Evolutionary conservation across 1,140 invertebrate species (phyloP).

Genomic region (Apolygus lucorum): DNA sequence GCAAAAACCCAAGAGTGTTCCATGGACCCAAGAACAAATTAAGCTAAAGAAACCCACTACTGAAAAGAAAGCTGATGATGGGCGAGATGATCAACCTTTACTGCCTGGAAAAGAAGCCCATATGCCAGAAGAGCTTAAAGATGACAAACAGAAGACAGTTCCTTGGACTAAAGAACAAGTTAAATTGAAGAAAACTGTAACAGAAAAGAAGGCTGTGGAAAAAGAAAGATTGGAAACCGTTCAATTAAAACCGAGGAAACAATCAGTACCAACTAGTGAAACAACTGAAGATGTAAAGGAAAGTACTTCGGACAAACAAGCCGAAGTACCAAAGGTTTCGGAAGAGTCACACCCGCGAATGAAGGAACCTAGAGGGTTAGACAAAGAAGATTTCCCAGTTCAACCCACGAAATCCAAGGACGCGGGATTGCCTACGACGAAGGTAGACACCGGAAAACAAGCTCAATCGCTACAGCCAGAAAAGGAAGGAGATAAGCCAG

Average conservation of each 20-base stretch:
- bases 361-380: no score
- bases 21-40: slow-evolving; percentile 36
- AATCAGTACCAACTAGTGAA: no score
- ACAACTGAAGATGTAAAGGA: slow-evolving; percentile 18
- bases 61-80: slow-evolving; percentile 15
- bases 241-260: slow-evolving; percentile 38
- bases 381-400: no score
- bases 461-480: no score
- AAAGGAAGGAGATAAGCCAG: slow-evolving; percentile 27
- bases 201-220: slow-evolving; percentile 32
- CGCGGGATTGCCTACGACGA: no score
- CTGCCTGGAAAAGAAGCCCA: no score
- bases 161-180: slow-evolving; percentile 40
- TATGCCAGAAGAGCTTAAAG: not conserved
- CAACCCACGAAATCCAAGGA: no score
- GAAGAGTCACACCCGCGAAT: no score
- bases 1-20: not conserved
- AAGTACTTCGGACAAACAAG: not conserved
- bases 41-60: not conserved
- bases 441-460: no score
- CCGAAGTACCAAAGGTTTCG: no score
- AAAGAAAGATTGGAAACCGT: slow-evolving; percentile 40
- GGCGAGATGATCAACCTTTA: slow-evolving; percentile 22
- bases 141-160: slow-evolving; percentile 23
- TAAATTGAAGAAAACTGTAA: slow-evolving; percentile 35